Conservation (phyloP, 2,888 invertebrate species). For the Venustoraphidia nigricollis region DNA sequence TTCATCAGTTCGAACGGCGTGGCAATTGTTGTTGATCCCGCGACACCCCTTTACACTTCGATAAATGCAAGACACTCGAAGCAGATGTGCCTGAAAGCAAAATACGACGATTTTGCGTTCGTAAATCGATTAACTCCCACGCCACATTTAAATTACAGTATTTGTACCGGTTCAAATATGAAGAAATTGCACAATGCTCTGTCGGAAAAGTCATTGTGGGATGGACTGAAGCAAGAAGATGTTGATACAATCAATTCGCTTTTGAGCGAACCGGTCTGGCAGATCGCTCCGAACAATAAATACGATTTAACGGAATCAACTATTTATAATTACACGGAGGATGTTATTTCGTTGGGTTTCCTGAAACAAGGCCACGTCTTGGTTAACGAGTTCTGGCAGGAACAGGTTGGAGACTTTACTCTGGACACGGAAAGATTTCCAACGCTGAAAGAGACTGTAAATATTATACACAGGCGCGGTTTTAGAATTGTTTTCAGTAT, state of each 20-base stretch:
- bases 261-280: conserved; percentile 76
- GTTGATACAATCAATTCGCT: conserved; percentile 56
- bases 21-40: conserved; percentile 59
- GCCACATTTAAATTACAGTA: conserved; percentile 67
- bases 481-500: conserved; percentile 80
- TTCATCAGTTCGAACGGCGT: conserved; percentile 78
- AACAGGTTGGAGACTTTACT: conserved; percentile 68
- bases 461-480: conserved; percentile 66
- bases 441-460: conserved; percentile 59
- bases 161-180: conserved; percentile 70
- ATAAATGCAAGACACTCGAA: conserved; percentile 38
- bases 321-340: conserved; percentile 69
- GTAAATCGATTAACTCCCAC: conserved; percentile 50
- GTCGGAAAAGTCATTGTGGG: conserved; percentile 70
- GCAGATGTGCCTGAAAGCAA: conserved; percentile 63
- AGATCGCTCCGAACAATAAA: conserved; percentile 55
- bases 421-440: conserved; percentile 68
- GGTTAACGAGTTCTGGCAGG: conserved; percentile 72
- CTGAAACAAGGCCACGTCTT: conserved; percentile 65
- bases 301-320: conserved; percentile 48
- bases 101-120: conserved; percentile 65
- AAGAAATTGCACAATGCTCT: conserved; percentile 60
- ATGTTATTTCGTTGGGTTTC: conserved; percentile 63
- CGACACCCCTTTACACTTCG: conserved; percentile 64
- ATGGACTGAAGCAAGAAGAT: conserved; percentile 65